A percentile compares a stretch with the other conserved stretches of the same genome.
These are phyloP conservation scores for Heterodera carotae DNA, from an alignment of 1,140 invertebrate genomes.

Conservation along the genomic window DNA sequence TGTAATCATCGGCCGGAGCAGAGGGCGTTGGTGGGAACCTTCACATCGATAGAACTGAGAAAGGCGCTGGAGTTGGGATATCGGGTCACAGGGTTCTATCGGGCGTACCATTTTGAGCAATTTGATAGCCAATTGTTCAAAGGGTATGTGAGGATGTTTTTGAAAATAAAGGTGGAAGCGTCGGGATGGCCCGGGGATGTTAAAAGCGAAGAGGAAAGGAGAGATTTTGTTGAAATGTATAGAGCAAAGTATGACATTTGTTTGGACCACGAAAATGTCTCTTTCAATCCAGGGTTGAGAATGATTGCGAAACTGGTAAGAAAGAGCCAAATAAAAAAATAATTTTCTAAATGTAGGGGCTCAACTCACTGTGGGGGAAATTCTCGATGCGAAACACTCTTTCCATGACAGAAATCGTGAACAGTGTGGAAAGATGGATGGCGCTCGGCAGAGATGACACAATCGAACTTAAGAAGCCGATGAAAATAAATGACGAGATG, in stretches of 20 bases:
- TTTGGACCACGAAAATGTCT: not conserved
- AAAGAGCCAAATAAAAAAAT: no score
- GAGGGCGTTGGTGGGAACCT: not conserved
- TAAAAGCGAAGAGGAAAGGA: not conserved
- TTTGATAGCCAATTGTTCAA: not conserved
- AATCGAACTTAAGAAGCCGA: not conserved
- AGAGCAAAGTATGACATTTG: not conserved
- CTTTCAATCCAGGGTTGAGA: not conserved
- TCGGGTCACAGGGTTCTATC: not conserved
- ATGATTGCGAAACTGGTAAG: not conserved
- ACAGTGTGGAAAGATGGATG: not conserved
- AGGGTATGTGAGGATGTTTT: not conserved
- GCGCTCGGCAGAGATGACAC: not conserved
- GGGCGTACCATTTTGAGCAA: not conserved
- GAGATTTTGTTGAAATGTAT: not conserved
- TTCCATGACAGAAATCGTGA: not conserved
- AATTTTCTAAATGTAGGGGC: no score
- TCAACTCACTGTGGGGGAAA: not conserved
- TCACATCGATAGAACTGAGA: not conserved
- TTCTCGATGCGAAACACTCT: not conserved
- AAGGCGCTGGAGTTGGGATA: not conserved
- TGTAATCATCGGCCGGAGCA: not conserved
- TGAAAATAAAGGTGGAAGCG: not conserved
- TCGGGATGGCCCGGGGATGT: not conserved
- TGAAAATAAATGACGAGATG: not conserved